A percentile compares a stretch with the other conserved stretches of the same genome.
phyloP scores from a whole-genome alignment of 2,888 invertebrate species.

The Agrotis clavis region DNA sequence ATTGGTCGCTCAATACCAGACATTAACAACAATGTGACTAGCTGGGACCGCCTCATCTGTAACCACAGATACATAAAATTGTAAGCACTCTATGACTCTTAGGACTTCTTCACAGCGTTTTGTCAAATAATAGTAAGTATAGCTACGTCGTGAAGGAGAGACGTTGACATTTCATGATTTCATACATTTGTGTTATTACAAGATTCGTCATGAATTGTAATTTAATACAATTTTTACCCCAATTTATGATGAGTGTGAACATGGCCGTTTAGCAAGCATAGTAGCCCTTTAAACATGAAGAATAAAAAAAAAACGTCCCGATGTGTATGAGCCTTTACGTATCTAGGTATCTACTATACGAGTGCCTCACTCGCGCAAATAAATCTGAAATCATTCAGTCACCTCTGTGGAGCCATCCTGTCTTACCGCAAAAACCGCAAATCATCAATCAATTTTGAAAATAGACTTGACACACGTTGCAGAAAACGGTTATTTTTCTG shows the following conservation, averaged over 20 bases:
- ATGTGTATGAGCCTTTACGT: too few relatives aligned
- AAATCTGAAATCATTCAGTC: constrained; percentile 30
- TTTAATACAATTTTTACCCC: too few relatives aligned
- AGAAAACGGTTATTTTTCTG: neutral
- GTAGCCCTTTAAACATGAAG: too few relatives aligned
- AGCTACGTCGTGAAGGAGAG: too few relatives aligned
- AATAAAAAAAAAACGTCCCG: too few relatives aligned
- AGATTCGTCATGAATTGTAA: too few relatives aligned
- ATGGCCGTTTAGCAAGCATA: too few relatives aligned
- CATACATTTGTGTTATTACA: too few relatives aligned
- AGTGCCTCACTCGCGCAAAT: constrained; percentile 17
- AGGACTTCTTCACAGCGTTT: neutral
- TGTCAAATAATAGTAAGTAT: too few relatives aligned
- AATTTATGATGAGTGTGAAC: too few relatives aligned
- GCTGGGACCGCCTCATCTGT: constrained; percentile 25
- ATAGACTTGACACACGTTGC: constrained; percentile 2
- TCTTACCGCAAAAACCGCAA: constrained; percentile 53
- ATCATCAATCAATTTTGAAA: constrained; percentile 1
- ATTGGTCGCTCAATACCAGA: constrained; percentile 69
- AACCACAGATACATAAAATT: constrained; percentile 14
- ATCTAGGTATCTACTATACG: neutral
- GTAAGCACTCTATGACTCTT: neutral
- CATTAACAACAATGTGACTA: constrained; percentile 53
- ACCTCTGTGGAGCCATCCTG: constrained; percentile 34
- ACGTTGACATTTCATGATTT: too few relatives aligned